Evolutionary conservation across 2,113 vertebrate genomes (phyloP).

Genomic region (Otus sunia): DNA sequence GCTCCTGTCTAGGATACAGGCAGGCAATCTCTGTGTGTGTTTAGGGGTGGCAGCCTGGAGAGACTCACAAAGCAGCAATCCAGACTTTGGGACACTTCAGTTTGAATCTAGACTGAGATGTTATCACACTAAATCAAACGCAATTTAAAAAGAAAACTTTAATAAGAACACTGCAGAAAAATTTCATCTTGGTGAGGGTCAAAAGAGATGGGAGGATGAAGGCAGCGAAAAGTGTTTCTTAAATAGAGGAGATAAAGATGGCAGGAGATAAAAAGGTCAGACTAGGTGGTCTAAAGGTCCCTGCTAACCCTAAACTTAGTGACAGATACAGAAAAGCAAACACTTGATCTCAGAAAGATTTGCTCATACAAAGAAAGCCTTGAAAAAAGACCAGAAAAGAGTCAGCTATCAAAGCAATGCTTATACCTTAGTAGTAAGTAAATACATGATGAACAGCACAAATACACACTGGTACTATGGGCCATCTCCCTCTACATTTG

Average conservation of each 20-base stretch:
- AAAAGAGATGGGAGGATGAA: not conserved
- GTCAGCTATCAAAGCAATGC: not conserved
- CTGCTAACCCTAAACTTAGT: not conserved
- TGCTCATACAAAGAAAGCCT: slow-evolving; percentile 3
- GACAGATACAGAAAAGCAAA: slow-evolving; percentile 48
- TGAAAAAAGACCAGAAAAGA: not conserved
- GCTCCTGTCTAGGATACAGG: not conserved
- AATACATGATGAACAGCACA: not conserved
- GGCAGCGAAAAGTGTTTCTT: not conserved
- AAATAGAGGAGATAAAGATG: slow-evolving; percentile 3
- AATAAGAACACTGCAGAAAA: not conserved
- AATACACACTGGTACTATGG: rapidly evolving
- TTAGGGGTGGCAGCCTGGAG: too few relatives aligned
- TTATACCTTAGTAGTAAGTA: not conserved
- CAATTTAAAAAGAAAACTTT: not conserved
- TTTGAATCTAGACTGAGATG: not conserved
- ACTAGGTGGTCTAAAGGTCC: slow-evolving; percentile 36
- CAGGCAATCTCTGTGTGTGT: not conserved
- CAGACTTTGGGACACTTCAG: not conserved
- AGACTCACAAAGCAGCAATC: not conserved
- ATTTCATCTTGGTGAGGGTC: not conserved
- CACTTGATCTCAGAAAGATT: slow-evolving; percentile 16
- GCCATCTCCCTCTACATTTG: not conserved
- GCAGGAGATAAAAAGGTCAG: slow-evolving; percentile 40
- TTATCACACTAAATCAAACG: not conserved